A percentile compares a stretch with the other conserved stretches of the same genome.
phyloP scores from a whole-genome alignment of 2,888 invertebrate genomes.

The Caenorhabditis drosophilae region DNA sequence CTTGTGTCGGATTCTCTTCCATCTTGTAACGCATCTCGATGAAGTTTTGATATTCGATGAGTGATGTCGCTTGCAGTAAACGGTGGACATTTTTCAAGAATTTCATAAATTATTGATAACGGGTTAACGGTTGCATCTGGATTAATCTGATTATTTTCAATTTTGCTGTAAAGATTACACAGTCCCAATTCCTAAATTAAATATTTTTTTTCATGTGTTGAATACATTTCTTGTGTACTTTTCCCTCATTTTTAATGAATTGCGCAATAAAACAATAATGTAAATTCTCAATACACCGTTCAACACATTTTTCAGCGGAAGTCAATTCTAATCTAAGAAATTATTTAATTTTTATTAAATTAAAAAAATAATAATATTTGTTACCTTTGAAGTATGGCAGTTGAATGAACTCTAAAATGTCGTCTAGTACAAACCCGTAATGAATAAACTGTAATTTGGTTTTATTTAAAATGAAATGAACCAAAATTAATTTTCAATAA shows the following conservation, averaged over 20 bases:
- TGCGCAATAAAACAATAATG: conserved; percentile 50
- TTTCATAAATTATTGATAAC: conserved; percentile 34
- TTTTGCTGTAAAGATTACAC: conserved; percentile 35
- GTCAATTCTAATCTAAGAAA: conserved; percentile 46
- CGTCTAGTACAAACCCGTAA: conserved; percentile 38
- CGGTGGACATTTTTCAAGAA: conserved; percentile 44
- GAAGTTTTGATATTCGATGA: conserved; percentile 40
- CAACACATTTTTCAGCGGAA: conserved; percentile 50
- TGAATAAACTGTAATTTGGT: conserved; percentile 7
- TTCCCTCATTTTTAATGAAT: conserved; percentile 36
- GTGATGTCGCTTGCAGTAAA: conserved; percentile 40
- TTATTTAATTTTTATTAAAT: background rate
- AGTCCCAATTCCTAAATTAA: conserved; percentile 34
- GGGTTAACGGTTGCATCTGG: conserved; percentile 49
- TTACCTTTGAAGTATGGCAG: conserved; percentile 38
- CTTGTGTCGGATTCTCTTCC: conserved; percentile 23
- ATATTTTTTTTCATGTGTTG: background rate
- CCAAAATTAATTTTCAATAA: background rate
- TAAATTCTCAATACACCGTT: conserved; percentile 55
- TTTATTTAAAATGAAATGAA: background rate
- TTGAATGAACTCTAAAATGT: conserved; percentile 33
- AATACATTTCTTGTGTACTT: conserved; percentile 10
- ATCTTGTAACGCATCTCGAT: conserved; percentile 31
- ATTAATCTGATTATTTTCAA: conserved; percentile 26
- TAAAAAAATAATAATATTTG: background rate